Base-by-base conservation (phyloP, 92 coral and sea anemone genomes). In the Phenganax marumi region DNA sequence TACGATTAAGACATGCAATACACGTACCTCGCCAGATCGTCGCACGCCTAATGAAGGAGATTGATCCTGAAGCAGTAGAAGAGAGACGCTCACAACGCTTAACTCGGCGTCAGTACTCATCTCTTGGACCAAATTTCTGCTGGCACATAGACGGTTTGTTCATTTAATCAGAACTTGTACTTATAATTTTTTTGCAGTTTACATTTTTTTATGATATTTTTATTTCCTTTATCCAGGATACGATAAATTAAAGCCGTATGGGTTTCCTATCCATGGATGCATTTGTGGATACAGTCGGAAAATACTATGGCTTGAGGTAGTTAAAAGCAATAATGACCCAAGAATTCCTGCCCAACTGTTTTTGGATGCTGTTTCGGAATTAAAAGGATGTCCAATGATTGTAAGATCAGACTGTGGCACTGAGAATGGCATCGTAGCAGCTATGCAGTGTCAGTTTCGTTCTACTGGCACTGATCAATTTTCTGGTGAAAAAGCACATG, bases 81-180 rank as follows among this genome's bases (percentile, higher is more conserved):
- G 84, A 83, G 76, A 57, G 77, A 50, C 70, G 78, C 66, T 43
- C 81, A 23, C 61, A 52, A 55, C 77, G 82, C 77, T 60, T 83
- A 17, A 26, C 46, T 69, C 50, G 87, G 51, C 43, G 85, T 51
- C 83, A 39, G 74, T 83, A 54, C 70, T 10, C 6, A 26, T 83
- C 82, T 8, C 54, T 51, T 17, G 85, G 87, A 52, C 84, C 90
- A 70, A 87, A 87, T 68, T 82, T 73, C 25, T 76, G 58, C n/a
- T 87, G 84, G 89, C 83, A 86, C 72, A 80, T 80, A 1, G 89
- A 86, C 50, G 89, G 86, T 81, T 51, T 12, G 72, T 66, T 25
- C 48, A 8, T 66, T 33, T 33, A 66, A 47, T 25, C 17, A 25
- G 72, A 62, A 25, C 11, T 2, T 66, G 14, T 25, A 25, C 43